Conservation (phyloP, 2,888 invertebrate genomes). For the Drosophila rubida region DNA sequence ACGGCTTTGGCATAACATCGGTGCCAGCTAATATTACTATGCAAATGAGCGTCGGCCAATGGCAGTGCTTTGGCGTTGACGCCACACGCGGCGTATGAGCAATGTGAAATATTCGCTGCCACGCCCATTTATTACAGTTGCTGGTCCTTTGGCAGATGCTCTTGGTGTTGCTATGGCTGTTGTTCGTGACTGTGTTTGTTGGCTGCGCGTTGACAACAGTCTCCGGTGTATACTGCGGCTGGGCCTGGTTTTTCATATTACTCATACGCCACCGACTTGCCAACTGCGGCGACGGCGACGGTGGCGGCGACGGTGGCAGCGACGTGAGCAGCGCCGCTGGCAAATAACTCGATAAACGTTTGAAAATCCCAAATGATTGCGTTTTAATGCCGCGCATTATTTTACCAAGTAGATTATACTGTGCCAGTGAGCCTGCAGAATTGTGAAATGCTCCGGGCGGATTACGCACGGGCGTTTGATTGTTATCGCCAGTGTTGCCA, state of each 20-base stretch:
- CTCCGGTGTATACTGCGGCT: slow-evolving; percentile 58
- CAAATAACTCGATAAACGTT: slow-evolving; percentile 83
- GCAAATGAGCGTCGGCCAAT: slow-evolving; percentile 76
- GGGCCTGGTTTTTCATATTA: slow-evolving; percentile 66
- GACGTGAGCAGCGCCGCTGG: slow-evolving; percentile 60
- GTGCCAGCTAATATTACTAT: slow-evolving; percentile 74
- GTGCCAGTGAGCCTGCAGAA: slow-evolving; percentile 83
- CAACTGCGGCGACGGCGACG: slow-evolving; percentile 6
- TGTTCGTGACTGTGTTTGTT: slow-evolving; percentile 34
- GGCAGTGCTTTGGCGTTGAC: slow-evolving; percentile 38
- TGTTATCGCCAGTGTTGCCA: slow-evolving; percentile 82
- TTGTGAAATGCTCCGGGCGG: slow-evolving; percentile 85
- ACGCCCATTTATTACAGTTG: slow-evolving; percentile 55
- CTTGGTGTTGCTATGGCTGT: slow-evolving; percentile 13
- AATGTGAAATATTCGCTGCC: slow-evolving; percentile 63
- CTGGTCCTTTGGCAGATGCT: slow-evolving; percentile 46
- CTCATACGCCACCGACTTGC: slow-evolving; percentile 73
- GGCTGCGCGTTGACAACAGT: slow-evolving; percentile 63
- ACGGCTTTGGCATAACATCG: slow-evolving; percentile 35
- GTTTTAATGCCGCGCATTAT: slow-evolving; percentile 84
- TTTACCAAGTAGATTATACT: slow-evolving; percentile 83
- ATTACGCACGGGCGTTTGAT: slow-evolving; percentile 85
- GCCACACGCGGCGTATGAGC: slow-evolving; percentile 69
- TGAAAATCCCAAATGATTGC: slow-evolving; percentile 84
- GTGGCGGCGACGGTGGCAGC: slow-evolving; percentile 30